Conservation (phyloP, 2,888 invertebrate genomes). For the Agonopterix subpropinquella region DNA sequence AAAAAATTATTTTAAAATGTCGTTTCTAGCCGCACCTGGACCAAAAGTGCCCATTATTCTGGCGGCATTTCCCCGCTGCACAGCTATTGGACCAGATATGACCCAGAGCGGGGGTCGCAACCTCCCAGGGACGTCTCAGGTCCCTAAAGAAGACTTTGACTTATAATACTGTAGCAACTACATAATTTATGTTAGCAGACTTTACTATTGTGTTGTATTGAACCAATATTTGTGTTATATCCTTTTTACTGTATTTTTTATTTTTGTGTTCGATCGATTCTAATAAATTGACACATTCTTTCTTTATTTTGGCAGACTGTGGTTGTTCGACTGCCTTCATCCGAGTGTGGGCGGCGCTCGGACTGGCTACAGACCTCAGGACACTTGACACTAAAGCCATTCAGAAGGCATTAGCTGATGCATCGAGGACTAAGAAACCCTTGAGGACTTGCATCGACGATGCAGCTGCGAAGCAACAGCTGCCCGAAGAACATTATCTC, state of each 20-base stretch:
- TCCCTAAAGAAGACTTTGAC: too few species aligned
- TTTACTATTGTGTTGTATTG: too few species aligned
- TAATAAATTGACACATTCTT: background rate
- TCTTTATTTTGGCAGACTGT: conserved; percentile 41
- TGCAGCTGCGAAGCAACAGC: conserved; percentile 44
- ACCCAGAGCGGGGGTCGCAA: too few species aligned
- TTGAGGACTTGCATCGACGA: conserved; percentile 75
- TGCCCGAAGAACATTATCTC: conserved; percentile 70
- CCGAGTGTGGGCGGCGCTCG: conserved; percentile 81
- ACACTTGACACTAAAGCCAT: conserved; percentile 79
- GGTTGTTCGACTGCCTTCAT: conserved; percentile 82
- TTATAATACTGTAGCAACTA: too few species aligned
- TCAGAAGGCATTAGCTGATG: conserved; percentile 77
- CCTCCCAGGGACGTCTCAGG: too few species aligned
- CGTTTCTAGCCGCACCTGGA: too few species aligned
- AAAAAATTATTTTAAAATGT: too few species aligned
- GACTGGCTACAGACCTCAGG: conserved; percentile 77
- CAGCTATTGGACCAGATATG: too few species aligned
- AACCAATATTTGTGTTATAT: too few species aligned
- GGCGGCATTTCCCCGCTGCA: too few species aligned
- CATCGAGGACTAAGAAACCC: conserved; percentile 72
- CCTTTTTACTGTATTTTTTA: background rate
- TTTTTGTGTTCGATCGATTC: background rate
- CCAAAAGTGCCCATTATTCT: too few species aligned
- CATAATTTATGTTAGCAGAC: too few species aligned